These are phyloP conservation scores for Actinia equina DNA, from an alignment of 64 coral and sea anemone genomes.

Conservation along the genomic window DNA sequence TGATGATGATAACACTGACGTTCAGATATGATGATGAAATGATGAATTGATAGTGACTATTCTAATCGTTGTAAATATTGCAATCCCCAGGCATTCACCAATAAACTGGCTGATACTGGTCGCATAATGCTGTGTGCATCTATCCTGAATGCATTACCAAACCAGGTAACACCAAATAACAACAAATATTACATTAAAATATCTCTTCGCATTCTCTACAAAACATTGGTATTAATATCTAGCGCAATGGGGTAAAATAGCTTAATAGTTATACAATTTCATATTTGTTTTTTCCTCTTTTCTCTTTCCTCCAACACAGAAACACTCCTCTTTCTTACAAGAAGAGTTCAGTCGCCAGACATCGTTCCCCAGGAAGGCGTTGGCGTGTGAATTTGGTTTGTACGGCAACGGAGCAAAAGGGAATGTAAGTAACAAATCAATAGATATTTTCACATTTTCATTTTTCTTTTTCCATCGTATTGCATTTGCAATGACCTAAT, in stretches of 20 bases:
- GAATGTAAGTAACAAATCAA: constrained; percentile 40
- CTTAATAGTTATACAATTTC: not conserved
- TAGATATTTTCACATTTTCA: not conserved
- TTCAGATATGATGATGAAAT: not conserved
- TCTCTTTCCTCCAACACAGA: constrained; percentile 16
- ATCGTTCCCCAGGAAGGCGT: constrained; percentile 94
- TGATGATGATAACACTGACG: not conserved
- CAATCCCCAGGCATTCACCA: constrained; percentile 70
- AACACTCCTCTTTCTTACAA: constrained; percentile 92
- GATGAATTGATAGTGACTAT: not conserved
- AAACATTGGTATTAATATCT: too few species aligned
- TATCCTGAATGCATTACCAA: constrained; percentile 77
- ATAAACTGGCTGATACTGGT: constrained; percentile 86
- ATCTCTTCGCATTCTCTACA: too few species aligned
- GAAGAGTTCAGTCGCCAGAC: constrained; percentile 94
- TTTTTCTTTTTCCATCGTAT: too few species aligned
- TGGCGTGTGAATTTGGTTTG: constrained; percentile 88
- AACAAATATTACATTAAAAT: not conserved
- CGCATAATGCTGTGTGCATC: constrained; percentile 67
- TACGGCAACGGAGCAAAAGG: constrained; percentile 85
- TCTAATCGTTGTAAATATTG: not conserved
- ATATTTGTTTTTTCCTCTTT: not conserved
- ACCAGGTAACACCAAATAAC: constrained; percentile 47
- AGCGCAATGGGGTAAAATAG: too few species aligned
- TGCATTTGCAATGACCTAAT: too few species aligned